Conservation (phyloP, 2,113 vertebrate genomes). For the Prunella fulvescens region DNA sequence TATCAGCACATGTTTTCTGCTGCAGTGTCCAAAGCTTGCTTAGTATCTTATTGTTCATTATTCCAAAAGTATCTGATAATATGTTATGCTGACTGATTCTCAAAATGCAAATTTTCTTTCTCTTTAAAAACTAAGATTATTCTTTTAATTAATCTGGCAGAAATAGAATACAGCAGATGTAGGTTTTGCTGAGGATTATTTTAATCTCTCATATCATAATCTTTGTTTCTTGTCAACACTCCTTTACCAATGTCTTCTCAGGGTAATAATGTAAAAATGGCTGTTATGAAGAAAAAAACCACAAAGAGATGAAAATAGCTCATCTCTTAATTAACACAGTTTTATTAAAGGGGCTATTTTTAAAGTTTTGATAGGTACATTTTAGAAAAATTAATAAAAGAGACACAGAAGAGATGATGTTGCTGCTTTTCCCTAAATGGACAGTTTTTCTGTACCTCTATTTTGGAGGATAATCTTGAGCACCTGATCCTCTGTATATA, state of each 20-base stretch:
- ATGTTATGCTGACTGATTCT: background rate
- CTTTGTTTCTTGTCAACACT: conserved; percentile 30
- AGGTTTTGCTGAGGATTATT: conserved; percentile 22
- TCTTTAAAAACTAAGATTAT: conserved; percentile 2
- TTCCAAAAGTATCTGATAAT: conserved; percentile 11
- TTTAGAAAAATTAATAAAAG: background rate
- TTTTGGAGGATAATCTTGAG: background rate
- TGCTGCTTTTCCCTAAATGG: background rate
- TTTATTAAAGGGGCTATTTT: background rate
- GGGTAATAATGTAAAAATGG: background rate
- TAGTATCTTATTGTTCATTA: conserved; percentile 2
- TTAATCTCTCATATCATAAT: background rate
- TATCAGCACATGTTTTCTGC: conserved; percentile 19
- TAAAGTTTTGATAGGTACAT: background rate
- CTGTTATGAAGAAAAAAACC: background rate
- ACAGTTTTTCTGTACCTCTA: background rate
- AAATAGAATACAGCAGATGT: conserved; percentile 38
- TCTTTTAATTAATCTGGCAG: conserved; percentile 41
- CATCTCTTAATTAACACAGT: background rate
- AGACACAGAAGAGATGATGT: background rate
- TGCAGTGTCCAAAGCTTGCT: conserved; percentile 13
- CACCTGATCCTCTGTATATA: background rate
- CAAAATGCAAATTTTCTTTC: conserved; percentile 18
- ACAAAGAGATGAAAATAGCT: background rate
- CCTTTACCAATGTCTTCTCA: background rate